phyloP scores from a whole-genome alignment of 1,140 invertebrate genomes.

The Semibalanus balanoides region DNA sequence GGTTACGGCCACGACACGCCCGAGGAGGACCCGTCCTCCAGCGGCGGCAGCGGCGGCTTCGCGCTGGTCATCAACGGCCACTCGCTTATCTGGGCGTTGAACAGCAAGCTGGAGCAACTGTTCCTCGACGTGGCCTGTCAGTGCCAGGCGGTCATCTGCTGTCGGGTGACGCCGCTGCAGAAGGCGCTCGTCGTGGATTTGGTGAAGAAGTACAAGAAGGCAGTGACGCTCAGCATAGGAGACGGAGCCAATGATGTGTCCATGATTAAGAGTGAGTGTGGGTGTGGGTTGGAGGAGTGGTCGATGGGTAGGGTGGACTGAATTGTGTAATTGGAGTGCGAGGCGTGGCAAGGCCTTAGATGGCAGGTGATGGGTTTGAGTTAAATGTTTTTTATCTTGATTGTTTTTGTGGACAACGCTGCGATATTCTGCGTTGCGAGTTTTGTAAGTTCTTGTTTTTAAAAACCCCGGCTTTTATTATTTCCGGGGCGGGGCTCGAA shows the following conservation, averaged over 20 bases:
- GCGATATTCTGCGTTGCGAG: no score
- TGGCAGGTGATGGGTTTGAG: no score
- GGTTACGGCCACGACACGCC: constrained; percentile 15
- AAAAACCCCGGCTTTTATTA: no score
- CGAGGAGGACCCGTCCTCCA: neutral
- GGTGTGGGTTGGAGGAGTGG: neutral
- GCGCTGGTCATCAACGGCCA: constrained; percentile 95
- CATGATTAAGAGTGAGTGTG: constrained; percentile 87
- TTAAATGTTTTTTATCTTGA: no score
- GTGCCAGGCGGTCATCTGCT: constrained; percentile 80
- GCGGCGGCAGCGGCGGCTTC: constrained; percentile 45
- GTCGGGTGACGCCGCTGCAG: constrained; percentile 91
- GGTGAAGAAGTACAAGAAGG: constrained; percentile 83
- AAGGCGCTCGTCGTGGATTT: constrained; percentile 96
- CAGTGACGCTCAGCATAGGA: constrained; percentile 86
- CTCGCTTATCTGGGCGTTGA: constrained; percentile 85
- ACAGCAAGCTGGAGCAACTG: constrained; percentile 68
- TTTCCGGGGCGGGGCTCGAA: no score
- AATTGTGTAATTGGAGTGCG: no score
- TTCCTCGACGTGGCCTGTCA: constrained; percentile 56
- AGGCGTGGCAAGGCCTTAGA: no score
- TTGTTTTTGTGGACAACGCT: no score
- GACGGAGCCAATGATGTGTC: constrained; percentile 99
- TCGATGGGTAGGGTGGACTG: no score
- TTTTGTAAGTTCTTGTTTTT: no score